Percentiles rank a stretch among this genome's conserved stretches.
phyloP scores from a whole-genome alignment of 2,888 invertebrate genomes.

The Metalampra italica region DNA sequence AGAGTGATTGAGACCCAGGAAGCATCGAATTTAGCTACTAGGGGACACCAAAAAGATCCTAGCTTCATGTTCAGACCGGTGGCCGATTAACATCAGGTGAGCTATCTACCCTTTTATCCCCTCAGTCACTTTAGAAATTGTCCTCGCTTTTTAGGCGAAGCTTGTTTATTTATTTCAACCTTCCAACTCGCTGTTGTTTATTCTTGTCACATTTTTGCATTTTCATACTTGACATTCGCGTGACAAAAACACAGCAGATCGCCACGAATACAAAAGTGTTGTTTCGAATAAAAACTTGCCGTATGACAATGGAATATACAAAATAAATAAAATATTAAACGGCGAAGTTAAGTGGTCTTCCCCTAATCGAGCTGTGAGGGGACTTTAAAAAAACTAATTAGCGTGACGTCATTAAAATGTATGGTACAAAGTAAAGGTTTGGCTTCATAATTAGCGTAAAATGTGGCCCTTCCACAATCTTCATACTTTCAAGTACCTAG shows the following conservation, averaged over 20 bases:
- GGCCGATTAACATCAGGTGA: too few relatives aligned
- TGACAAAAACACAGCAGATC: background rate
- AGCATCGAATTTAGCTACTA: too few relatives aligned
- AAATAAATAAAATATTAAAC: slow-evolving; percentile 34
- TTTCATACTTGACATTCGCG: background rate
- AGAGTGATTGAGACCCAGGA: too few relatives aligned
- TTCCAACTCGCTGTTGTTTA: background rate
- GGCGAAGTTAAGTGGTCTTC: slow-evolving; percentile 36
- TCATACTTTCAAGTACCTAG: too few relatives aligned
- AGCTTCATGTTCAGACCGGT: too few relatives aligned
- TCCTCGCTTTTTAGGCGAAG: too few relatives aligned
- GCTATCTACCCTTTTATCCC: too few relatives aligned
- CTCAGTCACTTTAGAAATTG: too few relatives aligned
- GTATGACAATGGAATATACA: slow-evolving; percentile 24
- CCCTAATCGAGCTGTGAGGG: slow-evolving; percentile 44
- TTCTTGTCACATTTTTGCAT: background rate
- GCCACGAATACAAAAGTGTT: background rate
- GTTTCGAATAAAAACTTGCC: background rate
- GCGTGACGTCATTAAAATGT: slow-evolving; percentile 45
- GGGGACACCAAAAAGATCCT: too few relatives aligned
- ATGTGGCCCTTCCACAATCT: background rate
- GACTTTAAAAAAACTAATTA: slow-evolving; percentile 55
- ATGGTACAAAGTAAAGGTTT: slow-evolving; percentile 26
- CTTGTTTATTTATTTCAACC: too few relatives aligned
- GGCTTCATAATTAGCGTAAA: slow-evolving; percentile 6